phyloP scores from a whole-genome alignment of 1,140 invertebrate species.

The Colletes latitarsis region DNA sequence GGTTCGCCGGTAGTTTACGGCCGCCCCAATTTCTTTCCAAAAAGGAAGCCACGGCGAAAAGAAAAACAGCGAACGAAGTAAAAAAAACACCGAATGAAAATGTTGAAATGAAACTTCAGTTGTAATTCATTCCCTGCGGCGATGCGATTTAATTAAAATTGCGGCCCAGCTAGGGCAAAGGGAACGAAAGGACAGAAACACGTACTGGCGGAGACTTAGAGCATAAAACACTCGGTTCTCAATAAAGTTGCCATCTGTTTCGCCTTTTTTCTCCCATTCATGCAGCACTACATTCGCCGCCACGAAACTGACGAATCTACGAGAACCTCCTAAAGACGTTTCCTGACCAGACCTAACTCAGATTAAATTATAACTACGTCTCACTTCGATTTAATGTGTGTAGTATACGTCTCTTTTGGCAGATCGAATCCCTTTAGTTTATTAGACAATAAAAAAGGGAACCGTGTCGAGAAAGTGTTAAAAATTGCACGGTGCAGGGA shows the following conservation, averaged over 20 bases:
- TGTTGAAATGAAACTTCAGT: slow-evolving; percentile 48
- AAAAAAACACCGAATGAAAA: slow-evolving; percentile 13
- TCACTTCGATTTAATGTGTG: too few relatives aligned
- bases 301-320: neutral
- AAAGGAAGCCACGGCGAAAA: neutral
- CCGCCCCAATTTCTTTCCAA: slow-evolving; percentile 19
- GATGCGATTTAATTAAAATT: slow-evolving; percentile 53
- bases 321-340: neutral
- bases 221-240: slow-evolving; percentile 29
- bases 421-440: too few relatives aligned
- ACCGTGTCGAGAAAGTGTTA: neutral
- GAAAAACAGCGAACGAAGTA: neutral
- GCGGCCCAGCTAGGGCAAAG: slow-evolving; percentile 27
- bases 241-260: slow-evolving; percentile 17
- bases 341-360: slow-evolving; percentile 1
- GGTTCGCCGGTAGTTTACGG: slow-evolving; percentile 16
- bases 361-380: neutral
- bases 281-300: neutral
- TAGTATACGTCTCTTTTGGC: too few relatives aligned
- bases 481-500: slow-evolving; percentile 1
- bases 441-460: too few relatives aligned
- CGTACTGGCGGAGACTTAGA: neutral
- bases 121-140: slow-evolving; percentile 46
- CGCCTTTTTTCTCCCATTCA: neutral
- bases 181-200: slow-evolving; percentile 9